phyloP scores from a whole-genome alignment of 2,113 vertebrate genomes.

The Grallaria varia region DNA sequence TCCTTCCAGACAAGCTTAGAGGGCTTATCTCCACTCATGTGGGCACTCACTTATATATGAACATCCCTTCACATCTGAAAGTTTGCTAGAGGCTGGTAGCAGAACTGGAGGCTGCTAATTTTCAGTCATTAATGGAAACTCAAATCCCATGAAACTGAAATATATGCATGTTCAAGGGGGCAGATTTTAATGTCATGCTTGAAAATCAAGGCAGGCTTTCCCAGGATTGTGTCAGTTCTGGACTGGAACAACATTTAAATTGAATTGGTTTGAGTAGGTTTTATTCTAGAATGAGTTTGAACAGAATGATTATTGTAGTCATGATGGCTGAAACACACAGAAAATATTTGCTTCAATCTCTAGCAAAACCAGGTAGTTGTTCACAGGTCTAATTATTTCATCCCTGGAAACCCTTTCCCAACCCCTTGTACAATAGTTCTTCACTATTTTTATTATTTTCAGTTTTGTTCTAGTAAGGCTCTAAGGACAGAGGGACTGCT shows the following conservation, averaged over 20 bases:
- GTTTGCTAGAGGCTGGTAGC: neutral
- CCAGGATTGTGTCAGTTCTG: neutral
- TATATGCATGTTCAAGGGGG: rapidly evolving
- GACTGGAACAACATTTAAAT: neutral
- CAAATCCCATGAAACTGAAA: neutral
- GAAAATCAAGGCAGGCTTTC: neutral
- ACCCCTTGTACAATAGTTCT: neutral
- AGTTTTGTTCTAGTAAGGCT: neutral
- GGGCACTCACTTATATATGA: too few species aligned
- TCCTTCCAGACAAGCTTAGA: neutral
- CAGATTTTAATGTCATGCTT: neutral
- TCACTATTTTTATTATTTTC: neutral
- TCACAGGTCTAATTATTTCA: neutral
- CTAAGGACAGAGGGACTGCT: neutral
- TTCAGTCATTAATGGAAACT: neutral
- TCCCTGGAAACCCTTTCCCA: neutral
- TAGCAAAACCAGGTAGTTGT: neutral
- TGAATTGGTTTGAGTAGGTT: neutral
- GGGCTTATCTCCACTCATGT: neutral
- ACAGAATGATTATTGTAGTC: neutral
- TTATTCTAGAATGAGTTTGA: neutral
- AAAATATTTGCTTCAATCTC: neutral
- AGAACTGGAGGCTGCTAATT: neutral
- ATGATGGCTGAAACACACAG: rapidly evolving
- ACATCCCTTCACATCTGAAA: neutral